Evolutionary conservation across 2,113 vertebrate genomes (phyloP), one percentile per base, ranked within the genome.

Genomic region (Opisthocomus hoazin): DNA sequence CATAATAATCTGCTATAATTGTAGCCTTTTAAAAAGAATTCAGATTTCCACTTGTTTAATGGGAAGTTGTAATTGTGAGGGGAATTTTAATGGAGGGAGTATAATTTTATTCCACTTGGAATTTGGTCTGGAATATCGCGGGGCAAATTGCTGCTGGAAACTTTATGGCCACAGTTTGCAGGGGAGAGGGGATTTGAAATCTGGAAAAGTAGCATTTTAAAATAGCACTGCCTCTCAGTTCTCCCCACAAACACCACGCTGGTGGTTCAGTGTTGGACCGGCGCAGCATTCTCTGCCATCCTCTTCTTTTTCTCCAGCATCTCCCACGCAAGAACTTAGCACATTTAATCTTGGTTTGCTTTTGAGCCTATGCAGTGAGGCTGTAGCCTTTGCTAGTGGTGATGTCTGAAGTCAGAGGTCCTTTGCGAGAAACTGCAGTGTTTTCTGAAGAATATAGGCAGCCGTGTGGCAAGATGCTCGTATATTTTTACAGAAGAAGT

Each of bases 1-100:
- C 78, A 50, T 93, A 81, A 89, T 93, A 76, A 96, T 90, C 68
- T 84, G 68, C 73, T 84, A 63, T 96, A 96, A 96, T 94, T 95
- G 84, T 54, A 94, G 74, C 70, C 58, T 84, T 90, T 69, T 84
- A 79, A 76, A 96, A 92, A 61, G 73, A 90, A 93, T 73, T 95
- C 41, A 50, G 10, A 84, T 91, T 94, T 80, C 70, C 46, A 77
- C 16, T 71, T 5, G 1, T 84, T 76, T 89, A 96, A 91, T 94
- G 58, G 45, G 23, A 74, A 87, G 51, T 23, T 83, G 58, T 51
- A 83, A 66, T 65, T 91, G 78, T 79, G 78, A 94, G 66, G 29
- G 34, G 70, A 69, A 61, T 93, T 63, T 46, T 83, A 91, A 77
- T 93, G 63, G 54, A 65, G 19, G n/a, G 41, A 48, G 66, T 84